Evolutionary conservation across 2,113 vertebrate species (phyloP).

Genomic region (Pterocles burchelli): DNA sequence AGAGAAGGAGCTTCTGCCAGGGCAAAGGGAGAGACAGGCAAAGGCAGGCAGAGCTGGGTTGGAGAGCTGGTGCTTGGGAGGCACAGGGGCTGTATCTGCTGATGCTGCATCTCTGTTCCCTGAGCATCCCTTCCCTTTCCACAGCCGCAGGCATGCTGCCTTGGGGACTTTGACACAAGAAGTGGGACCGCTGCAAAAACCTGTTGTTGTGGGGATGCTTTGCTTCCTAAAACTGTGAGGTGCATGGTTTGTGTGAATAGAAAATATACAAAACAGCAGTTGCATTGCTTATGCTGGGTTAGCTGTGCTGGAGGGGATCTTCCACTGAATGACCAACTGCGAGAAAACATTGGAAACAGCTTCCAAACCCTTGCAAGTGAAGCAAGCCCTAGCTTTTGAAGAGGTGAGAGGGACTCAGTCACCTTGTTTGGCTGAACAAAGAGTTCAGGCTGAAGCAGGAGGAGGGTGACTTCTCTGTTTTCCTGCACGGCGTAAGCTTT

Average conservation of each 20-base stretch:
- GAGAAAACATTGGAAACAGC: not conserved
- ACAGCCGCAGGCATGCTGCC: fast-evolving
- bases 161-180: not conserved
- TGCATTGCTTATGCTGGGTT: not conserved
- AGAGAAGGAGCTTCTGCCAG: not conserved
- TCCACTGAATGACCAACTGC: not conserved
- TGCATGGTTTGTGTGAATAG: not conserved
- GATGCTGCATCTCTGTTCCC: not conserved
- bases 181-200: not conserved
- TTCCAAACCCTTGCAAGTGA: not conserved
- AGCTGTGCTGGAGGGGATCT: not conserved
- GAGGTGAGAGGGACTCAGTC: not conserved
- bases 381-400: not conserved
- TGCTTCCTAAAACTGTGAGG: not conserved
- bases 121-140: not conserved
- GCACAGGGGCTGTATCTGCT: not conserved
- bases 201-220: not conserved
- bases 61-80: not conserved
- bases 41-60: not conserved
- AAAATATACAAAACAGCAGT: fast-evolving
- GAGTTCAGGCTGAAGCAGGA: not conserved
- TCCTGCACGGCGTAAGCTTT: not conserved
- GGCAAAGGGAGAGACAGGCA: not conserved
- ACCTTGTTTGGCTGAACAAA: not conserved
- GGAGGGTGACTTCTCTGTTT: not conserved